phyloP scores from a whole-genome alignment of 2,797 vertebrate genomes.

The Fringilla coelebs region DNA sequence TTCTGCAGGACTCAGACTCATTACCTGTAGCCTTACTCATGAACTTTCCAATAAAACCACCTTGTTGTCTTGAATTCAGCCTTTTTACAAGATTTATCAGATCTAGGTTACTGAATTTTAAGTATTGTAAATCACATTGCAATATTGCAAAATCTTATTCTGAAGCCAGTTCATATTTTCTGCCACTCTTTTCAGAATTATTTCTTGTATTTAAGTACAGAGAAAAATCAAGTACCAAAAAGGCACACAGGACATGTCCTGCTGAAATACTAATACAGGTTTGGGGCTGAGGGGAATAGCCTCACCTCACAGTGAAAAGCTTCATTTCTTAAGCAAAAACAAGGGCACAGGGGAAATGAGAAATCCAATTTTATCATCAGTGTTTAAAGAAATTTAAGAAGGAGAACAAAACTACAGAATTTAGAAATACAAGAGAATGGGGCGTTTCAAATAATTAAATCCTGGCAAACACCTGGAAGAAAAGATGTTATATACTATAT shows the following conservation, averaged over 20 bases:
- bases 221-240: neutral
- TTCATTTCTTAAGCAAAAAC: neutral
- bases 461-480: neutral
- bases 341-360: neutral
- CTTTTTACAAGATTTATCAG: neutral
- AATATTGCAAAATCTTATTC: neutral
- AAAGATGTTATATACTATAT: rapidly evolving
- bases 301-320: neutral
- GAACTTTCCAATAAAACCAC: neutral
- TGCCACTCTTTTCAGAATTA: neutral
- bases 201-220: neutral
- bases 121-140: neutral
- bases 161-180: neutral
- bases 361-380: neutral
- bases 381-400: neutral
- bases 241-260: neutral
- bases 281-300: rapidly evolving
- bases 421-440: neutral
- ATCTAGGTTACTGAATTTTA: neutral
- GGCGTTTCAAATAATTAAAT: neutral
- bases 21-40: neutral
- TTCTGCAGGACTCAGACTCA: neutral
- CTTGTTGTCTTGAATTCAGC: neutral
- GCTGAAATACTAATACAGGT: neutral
- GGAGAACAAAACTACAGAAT: neutral